Percentiles rank a stretch among this genome's conserved stretches.
Conservation (phyloP, 2,888 invertebrate species). For the Horisme vitalbata region DNA sequence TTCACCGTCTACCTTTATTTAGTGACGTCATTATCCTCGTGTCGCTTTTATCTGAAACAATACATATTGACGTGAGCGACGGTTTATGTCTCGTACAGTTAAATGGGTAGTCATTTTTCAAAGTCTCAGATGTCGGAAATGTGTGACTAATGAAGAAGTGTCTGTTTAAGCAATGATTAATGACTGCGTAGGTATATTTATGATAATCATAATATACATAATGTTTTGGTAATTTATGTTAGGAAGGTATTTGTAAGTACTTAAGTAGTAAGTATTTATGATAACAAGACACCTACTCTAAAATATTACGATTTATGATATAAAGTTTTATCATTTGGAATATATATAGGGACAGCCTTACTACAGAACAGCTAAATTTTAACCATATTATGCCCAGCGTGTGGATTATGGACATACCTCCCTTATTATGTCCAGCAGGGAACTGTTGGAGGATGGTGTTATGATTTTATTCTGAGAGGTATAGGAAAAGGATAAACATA, state of each 20-base stretch:
- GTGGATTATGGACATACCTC: no score
- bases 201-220: conserved; percentile 25
- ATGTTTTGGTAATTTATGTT: conserved; percentile 1
- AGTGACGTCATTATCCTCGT: conserved; percentile 58
- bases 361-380: no score
- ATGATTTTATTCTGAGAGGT: no score
- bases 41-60: conserved; percentile 69
- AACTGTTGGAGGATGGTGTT: no score
- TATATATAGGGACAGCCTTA: no score
- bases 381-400: no score
- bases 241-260: not conserved
- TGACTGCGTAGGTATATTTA: conserved; percentile 46
- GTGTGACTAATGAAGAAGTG: conserved; percentile 73
- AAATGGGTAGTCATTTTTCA: conserved; percentile 68
- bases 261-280: no score
- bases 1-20: conserved; percentile 55
- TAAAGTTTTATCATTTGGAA: no score
- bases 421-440: no score
- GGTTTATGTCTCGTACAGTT: conserved; percentile 39
- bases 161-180: conserved; percentile 60
- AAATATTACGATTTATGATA: no score
- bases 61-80: conserved; percentile 41
- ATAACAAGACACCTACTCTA: no score
- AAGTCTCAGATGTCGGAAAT: conserved; percentile 58
- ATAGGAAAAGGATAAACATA: no score